Evolutionary conservation across 2,888 invertebrate genomes (phyloP), one percentile per base, ranked within the genome.

Genomic region (Asteroscopus sphinx): DNA sequence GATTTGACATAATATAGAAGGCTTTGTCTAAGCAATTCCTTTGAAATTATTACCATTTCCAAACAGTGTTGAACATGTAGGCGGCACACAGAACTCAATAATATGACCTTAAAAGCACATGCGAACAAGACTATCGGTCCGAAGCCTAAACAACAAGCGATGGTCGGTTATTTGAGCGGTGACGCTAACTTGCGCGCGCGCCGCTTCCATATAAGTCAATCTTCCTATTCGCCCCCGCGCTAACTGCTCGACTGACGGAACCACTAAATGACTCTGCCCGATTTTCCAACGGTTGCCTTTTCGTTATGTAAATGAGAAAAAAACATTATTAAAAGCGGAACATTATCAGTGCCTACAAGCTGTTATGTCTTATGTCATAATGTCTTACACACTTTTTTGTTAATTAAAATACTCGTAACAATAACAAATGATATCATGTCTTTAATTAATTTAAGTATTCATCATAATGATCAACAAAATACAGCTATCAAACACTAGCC

Each of bases 151-250:
- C 85, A 85, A 81, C 82, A 80, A 76, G 67, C 77, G 76, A 81
- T 82, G 81, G 78, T 79, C 80, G 82, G 85, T 84, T 86, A 86
- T 86, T 85, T 86, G 80, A 81, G 86, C 85, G 93, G 88, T 93
- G 93, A 94, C 92, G 93, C 79, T 82, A 82, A 79, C 77, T 65
- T 73, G 82, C 79, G 81, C 79, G 77, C 77, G 79, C 83, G 78
- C 76, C 77, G 76, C 73, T 77, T 72, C 93, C 93, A 81, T 93
- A 91, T 91, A 92, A 81, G 93, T 82, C 80, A 76, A 84, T 87
- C 89, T 91, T 91, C 92, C 92, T 91, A 90, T 79, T 91, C 93
- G 93, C 94, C 93, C 93, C 93, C 93, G 89, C 93, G 79, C 65
- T 52, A 62, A 68, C 77, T 55, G 52, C 55, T 78, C 74, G 79